These are phyloP conservation scores for Acleris emargana DNA, from an alignment of 2,888 invertebrate species.

Conservation along the genomic window DNA sequence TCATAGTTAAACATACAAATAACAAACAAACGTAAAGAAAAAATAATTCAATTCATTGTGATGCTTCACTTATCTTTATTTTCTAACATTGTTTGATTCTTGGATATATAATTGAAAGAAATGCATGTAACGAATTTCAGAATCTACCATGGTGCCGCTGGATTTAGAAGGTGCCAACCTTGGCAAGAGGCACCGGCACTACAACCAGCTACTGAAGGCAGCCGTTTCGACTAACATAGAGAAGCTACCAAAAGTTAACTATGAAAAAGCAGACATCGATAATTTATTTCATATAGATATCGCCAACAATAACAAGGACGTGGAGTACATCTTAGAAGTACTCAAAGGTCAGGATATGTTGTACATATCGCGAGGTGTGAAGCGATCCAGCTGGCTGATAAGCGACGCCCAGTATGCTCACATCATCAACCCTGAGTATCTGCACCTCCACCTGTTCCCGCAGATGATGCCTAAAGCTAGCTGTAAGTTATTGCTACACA, in stretches of 20 bases:
- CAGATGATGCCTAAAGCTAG: conserved; percentile 61
- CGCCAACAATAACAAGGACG: conserved; percentile 55
- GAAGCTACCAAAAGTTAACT: conserved; percentile 42
- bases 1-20: no score
- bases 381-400: conserved; percentile 61
- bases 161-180: conserved; percentile 35
- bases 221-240: conserved; percentile 29
- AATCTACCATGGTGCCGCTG: conserved; percentile 47
- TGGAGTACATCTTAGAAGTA: conserved; percentile 60
- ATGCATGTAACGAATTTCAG: conserved; percentile 8
- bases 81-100: no score
- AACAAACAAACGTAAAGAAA: accelerated
- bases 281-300: conserved; percentile 65
- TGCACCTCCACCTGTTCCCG: conserved; percentile 57
- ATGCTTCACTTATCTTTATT: no score
- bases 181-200: conserved; percentile 41
- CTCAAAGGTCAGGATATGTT: conserved; percentile 63
- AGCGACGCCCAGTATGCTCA: conserved; percentile 59
- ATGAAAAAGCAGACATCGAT: conserved; percentile 54
- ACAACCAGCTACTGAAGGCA: conserved; percentile 51
- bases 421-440: conserved; percentile 64
- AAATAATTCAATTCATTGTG: no score
- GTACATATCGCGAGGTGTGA: conserved; percentile 64
- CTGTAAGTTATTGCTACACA: conserved; percentile 58
- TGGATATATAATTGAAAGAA: neutral